These are phyloP conservation scores for Burhinus oedicnemus DNA, from an alignment of 2,113 vertebrate genomes.

Conservation along the genomic window DNA sequence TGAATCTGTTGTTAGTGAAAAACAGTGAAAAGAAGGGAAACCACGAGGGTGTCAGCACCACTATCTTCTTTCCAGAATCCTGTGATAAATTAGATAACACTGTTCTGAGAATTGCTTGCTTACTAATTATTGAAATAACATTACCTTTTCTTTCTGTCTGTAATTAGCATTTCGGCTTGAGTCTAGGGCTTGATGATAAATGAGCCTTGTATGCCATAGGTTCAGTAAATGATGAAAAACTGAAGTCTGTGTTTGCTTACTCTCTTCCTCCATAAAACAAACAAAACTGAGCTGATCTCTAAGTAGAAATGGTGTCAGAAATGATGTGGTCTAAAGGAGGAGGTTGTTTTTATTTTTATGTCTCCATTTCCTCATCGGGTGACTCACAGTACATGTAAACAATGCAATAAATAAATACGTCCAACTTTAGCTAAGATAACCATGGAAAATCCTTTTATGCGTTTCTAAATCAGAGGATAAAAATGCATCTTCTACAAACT, in stretches of 20 bases:
- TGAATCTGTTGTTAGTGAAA: not conserved
- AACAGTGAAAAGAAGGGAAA: slow-evolving; percentile 34
- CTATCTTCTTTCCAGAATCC: slow-evolving; percentile 42
- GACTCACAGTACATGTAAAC: not conserved
- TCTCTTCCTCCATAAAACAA: not conserved
- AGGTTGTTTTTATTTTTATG: slow-evolving; percentile 11
- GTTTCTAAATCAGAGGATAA: slow-evolving; percentile 3
- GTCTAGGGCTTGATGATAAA: slow-evolving; percentile 16
- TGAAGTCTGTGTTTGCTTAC: not conserved
- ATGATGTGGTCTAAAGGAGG: not conserved
- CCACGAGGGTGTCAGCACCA: not conserved
- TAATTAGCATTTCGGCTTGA: slow-evolving; percentile 28
- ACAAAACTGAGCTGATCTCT: not conserved
- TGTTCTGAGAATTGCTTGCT: slow-evolving; percentile 45
- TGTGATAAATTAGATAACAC: slow-evolving; percentile 46
- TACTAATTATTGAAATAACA: slow-evolving; percentile 55
- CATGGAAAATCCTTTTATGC: not conserved
- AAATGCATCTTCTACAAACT: not conserved
- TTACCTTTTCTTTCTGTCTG: slow-evolving; percentile 26
- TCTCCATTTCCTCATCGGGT: not conserved
- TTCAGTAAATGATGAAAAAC: slow-evolving; percentile 28
- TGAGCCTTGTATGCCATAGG: not conserved
- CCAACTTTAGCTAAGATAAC: not conserved
- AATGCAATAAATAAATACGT: slow-evolving; percentile 41
- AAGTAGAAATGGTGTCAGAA: slow-evolving; percentile 28